phyloP scores from a whole-genome alignment of 1,140 invertebrate genomes.

The Drosophila bifasciata region DNA sequence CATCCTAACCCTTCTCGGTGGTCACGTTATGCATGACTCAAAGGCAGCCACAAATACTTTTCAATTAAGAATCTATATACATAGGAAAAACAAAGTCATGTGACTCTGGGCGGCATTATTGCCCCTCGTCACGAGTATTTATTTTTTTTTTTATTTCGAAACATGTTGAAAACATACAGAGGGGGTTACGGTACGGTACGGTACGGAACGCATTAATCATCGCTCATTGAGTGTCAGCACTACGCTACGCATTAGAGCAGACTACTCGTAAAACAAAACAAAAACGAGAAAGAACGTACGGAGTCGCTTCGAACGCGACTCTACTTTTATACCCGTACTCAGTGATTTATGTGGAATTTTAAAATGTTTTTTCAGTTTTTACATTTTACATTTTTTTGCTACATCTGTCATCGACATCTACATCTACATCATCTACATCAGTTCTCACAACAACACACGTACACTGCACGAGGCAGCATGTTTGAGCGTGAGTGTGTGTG shows the following conservation, averaged over 20 bases:
- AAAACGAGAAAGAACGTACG: too few relatives aligned
- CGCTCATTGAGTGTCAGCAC: constrained; percentile 19
- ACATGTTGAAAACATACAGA: neutral
- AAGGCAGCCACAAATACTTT: constrained; percentile 66
- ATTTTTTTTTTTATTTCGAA: constrained; percentile 29
- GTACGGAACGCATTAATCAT: constrained; percentile 33
- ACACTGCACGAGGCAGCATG: too few relatives aligned
- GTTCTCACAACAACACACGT: too few relatives aligned
- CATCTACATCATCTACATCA: too few relatives aligned
- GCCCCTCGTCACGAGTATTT: constrained; percentile 34
- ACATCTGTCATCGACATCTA: too few relatives aligned
- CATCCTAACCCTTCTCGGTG: neutral
- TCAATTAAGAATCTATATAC: constrained; percentile 75
- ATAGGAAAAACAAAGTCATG: constrained; percentile 68
- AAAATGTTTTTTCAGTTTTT: too few relatives aligned
- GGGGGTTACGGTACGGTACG: neutral
- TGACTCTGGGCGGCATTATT: constrained; percentile 62
- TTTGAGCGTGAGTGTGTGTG: too few relatives aligned
- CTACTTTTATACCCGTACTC: too few relatives aligned
- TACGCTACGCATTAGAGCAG: constrained; percentile 22
- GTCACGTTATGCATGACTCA: constrained; percentile 68
- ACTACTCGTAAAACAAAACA: too few relatives aligned
- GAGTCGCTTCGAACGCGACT: too few relatives aligned
- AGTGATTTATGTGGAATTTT: too few relatives aligned
- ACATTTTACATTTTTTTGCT: too few relatives aligned